Base-by-base conservation (phyloP, 2,113 vertebrate genomes). In the Myotis brandtii region DNA sequence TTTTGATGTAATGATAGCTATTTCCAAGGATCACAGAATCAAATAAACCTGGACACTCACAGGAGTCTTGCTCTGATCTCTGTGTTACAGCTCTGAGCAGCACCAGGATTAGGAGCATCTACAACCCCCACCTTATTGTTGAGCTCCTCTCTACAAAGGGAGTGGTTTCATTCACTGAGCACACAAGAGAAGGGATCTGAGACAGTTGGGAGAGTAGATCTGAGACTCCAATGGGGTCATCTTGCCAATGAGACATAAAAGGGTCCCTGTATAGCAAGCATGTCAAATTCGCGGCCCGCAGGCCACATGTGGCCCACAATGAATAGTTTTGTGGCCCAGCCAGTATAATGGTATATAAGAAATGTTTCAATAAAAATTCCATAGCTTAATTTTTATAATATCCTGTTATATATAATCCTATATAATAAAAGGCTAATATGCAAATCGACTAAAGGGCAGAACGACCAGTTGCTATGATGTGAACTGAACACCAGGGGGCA, bases 1-100 rank as follows among this genome's bases (percentile, higher is more conserved):
- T 67, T 86, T 89, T 62, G 27, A 14, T 80, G 20, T 7, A 80
- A 73, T 23, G 5, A 20, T 34, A 34, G 8, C 40, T 46, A 21
- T 37, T 96, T 81, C n/a, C 81, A 94, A 89, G 56, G 13, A 50
- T 76, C 64, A 90, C 1, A 43, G 52, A 89, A 79, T 17, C 27
- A 46, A 37, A 92, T 73, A 80, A 81, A 79, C 25, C 16, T n/a
- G 18, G 52, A 73, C 37, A 83, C 73, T 79, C 67, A 82, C 12
- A 82, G 30, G 12, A 95, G 27, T 27, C 37, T 69, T 69, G 43
- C n/a, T 50, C 17, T 76, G 64, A 54, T 88, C 54, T 72, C 52
- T 93, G 21, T 90, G 43, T 50, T 23, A 76, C 4, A 32, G n/a
- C 34, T 52, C 52, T 54, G 30, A 86, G 34, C 6, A 86, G 40